Evolutionary conservation across 2,113 vertebrate genomes (phyloP).

Genomic region (Trogon melanurus): DNA sequence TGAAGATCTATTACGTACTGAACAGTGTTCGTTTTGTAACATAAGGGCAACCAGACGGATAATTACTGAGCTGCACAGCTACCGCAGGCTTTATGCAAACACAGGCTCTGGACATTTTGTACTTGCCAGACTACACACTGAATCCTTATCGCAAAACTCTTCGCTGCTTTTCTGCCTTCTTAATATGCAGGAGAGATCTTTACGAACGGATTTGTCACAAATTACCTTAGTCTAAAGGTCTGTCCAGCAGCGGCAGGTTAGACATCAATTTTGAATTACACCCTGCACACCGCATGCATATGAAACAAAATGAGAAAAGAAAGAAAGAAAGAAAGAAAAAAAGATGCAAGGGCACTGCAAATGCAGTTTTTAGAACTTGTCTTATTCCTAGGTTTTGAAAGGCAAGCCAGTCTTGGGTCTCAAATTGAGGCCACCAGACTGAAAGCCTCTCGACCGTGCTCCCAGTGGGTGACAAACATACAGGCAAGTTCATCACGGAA

Average conservation of each 20-base stretch:
- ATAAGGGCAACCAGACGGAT: constrained; percentile 13
- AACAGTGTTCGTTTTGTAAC: constrained; percentile 5
- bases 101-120: not conserved
- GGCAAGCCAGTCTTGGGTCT: not conserved
- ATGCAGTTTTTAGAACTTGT: not conserved
- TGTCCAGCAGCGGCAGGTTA: not conserved
- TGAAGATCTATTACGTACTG: not conserved
- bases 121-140: not conserved
- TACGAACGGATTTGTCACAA: not conserved
- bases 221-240: not conserved
- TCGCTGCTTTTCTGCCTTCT: not conserved
- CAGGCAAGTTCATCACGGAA: not conserved
- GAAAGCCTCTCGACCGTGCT: not conserved
- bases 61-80: constrained; percentile 28
- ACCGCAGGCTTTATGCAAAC: constrained; percentile 5
- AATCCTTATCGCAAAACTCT: not conserved
- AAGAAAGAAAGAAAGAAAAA: too few species aligned
- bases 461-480: not conserved
- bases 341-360: not conserved
- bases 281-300: not conserved
- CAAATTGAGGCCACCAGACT: not conserved
- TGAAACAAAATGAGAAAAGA: not conserved
- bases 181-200: not conserved
- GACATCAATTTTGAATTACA: not conserved
- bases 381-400: not conserved